Base-by-base conservation (phyloP, 2,113 vertebrate genomes). In the Eidolon helvum region DNA sequence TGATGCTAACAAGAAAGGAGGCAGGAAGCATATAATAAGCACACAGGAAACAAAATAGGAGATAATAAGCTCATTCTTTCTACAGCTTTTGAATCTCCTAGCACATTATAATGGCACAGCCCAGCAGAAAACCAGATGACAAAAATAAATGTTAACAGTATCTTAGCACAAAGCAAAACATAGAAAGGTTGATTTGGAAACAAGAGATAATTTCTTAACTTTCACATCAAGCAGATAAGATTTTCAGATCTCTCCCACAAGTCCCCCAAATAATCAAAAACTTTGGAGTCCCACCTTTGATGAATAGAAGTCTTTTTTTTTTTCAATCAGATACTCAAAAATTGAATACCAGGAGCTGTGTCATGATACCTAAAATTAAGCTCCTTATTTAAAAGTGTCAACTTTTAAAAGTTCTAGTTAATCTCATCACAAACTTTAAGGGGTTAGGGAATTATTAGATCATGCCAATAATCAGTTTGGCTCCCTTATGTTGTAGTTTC, bases 321-420 rank as follows among this genome's bases (percentile, higher is more conserved):
- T 83, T 78, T 83, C 24, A 68, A 10, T 33, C 45, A 78, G 5
- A 48, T 74, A 68, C 1, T 87, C n/a, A 72, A 33, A 61, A 86
- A 83, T 28, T 78, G 38, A 93, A 82, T 9, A 85, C 6, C 10
- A 26, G 59, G 55, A 89, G 4, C 24, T 89, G 7, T 57, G 16
- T 28, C 24, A 59, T 77, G 40, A 33, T 26, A 59, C 24, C 8
- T 65, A 87, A 92, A 90, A 30, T 83, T 87, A 87, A 93, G 65
- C 11, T n/a, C 40, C 9, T 85, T 78, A 53, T 57, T 93, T 57
- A 30, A 57, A 38, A 77, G 35, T 26, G 61, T 10, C 1, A 43
- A 7, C 30, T 50, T 68, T 77, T 59, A 14, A 30, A 88, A 59
- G 33, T 87, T 74, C 15, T 24, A 50, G 33, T 7, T 94, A 50